Evolutionary conservation across 2,113 vertebrate species (phyloP).

Genomic region (Riparia riparia): DNA sequence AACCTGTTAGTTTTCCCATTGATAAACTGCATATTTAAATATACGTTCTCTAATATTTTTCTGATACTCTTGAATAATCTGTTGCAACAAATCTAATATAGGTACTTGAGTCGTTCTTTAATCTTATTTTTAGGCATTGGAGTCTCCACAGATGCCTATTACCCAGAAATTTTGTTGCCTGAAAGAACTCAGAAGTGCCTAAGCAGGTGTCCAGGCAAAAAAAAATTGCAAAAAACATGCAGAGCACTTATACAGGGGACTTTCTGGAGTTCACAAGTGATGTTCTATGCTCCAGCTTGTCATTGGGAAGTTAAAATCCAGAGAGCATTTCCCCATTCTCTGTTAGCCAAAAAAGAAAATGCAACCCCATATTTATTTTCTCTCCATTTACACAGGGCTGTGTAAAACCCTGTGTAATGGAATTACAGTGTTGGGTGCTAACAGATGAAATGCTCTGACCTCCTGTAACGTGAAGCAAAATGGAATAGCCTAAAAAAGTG

Average conservation of each 20-base stretch:
- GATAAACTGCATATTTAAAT: neutral
- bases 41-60: neutral
- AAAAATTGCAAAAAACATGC: neutral
- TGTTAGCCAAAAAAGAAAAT: neutral
- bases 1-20: neutral
- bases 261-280: neutral
- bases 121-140: neutral
- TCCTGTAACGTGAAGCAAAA: neutral
- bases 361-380: neutral
- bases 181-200: neutral
- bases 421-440: neutral
- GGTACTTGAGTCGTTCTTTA: neutral
- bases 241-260: neutral
- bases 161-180: neutral
- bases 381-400: neutral
- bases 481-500: neutral
- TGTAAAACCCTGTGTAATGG: neutral
- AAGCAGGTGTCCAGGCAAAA: neutral
- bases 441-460: neutral
- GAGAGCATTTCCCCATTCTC: neutral
- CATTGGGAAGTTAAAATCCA: neutral
- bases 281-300: accelerated
- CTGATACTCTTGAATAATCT: neutral
- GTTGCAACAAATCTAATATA: neutral
- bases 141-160: neutral